Evolutionary conservation across 2,888 invertebrate species (phyloP).

Genomic region (Cybosia mesomella): DNA sequence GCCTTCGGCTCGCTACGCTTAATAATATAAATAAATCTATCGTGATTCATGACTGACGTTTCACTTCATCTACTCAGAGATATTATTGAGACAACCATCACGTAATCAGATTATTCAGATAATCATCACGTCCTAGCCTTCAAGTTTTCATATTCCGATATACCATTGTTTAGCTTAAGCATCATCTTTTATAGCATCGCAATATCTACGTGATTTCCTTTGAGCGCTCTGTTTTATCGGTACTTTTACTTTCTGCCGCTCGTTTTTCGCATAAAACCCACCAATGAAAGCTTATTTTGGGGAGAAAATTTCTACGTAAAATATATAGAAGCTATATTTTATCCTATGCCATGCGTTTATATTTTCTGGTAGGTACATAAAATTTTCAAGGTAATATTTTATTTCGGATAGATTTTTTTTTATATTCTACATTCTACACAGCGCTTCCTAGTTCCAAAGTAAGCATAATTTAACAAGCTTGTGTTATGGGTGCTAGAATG

Average conservation of each 20-base stretch:
- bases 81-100: constrained; percentile 20
- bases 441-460: too few relatives aligned
- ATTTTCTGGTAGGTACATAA: background rate
- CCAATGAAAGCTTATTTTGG: constrained; percentile 25
- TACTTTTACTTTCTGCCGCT: constrained; percentile 26
- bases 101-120: constrained; percentile 18
- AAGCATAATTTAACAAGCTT: too few relatives aligned
- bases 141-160: constrained; percentile 12
- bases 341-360: background rate
- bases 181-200: constrained; percentile 26
- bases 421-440: too few relatives aligned
- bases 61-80: constrained; percentile 1
- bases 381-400: background rate
- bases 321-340: background rate
- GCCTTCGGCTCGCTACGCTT: too few relatives aligned
- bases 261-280: constrained; percentile 34
- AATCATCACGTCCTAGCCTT: constrained; percentile 22
- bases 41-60: constrained; percentile 2
- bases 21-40: background rate
- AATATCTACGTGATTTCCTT: constrained; percentile 25
- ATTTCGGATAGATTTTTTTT: background rate
- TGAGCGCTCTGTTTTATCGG: constrained; percentile 29
- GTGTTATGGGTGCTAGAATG: too few relatives aligned
- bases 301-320: background rate
- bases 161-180: constrained; percentile 33